These are phyloP conservation scores for Horisme vitalbata DNA, from an alignment of 2,888 invertebrate species.

Conservation along the genomic window DNA sequence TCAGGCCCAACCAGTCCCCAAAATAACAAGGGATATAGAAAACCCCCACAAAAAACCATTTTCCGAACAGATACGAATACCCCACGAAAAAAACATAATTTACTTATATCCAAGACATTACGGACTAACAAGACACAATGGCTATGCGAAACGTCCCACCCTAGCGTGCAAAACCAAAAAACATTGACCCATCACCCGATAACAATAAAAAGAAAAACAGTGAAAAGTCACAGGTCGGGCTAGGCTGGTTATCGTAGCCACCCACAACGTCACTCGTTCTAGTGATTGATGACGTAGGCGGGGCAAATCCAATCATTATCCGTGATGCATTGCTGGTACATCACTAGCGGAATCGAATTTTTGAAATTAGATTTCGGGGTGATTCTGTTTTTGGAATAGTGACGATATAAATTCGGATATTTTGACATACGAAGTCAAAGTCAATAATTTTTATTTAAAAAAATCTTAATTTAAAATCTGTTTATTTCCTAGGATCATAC, in stretches of 20 bases:
- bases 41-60: slow-evolving; percentile 33
- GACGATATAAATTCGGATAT: too few species aligned
- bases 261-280: slow-evolving; percentile 68
- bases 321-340: slow-evolving; percentile 79
- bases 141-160: slow-evolving; percentile 68
- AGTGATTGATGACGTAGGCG: slow-evolving; percentile 82
- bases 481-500: too few species aligned
- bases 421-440: too few species aligned
- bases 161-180: slow-evolving; percentile 48
- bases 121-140: slow-evolving; percentile 79
- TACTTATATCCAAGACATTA: slow-evolving; percentile 80
- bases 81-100: slow-evolving; percentile 73
- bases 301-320: slow-evolving; percentile 82
- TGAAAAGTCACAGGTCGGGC: slow-evolving; percentile 48
- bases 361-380: slow-evolving; percentile 46
- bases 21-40: slow-evolving; percentile 30
- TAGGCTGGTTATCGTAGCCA: slow-evolving; percentile 48
- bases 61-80: slow-evolving; percentile 34
- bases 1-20: too few species aligned
- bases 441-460: too few species aligned
- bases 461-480: too few species aligned
- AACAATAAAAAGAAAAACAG: slow-evolving; percentile 15
- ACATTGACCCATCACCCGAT: slow-evolving; percentile 40
- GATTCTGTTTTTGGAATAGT: slow-evolving; percentile 23
- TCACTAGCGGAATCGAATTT: slow-evolving; percentile 65